Conservation (phyloP, 2,113 vertebrate genomes). For the Pycnonotus jocosus region DNA sequence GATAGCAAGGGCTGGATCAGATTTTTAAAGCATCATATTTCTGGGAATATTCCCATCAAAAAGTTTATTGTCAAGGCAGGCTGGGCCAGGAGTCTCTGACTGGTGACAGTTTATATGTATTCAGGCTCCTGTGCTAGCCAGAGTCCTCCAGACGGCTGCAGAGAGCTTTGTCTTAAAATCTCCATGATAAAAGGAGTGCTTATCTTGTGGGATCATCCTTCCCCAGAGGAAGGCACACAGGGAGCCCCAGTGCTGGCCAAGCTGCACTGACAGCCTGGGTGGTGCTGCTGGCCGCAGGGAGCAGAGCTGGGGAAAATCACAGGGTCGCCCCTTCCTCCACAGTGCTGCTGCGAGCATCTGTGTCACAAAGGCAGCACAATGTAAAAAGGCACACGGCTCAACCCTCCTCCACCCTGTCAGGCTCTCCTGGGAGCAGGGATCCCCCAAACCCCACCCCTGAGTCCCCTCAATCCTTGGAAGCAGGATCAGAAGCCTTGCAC, state of each 20-base stretch:
- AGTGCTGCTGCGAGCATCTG: fast-evolving
- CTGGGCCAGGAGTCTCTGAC: neutral
- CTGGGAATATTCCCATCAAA: slow-evolving; percentile 18
- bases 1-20: neutral
- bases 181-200: fast-evolving
- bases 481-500: fast-evolving
- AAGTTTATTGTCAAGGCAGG: neutral
- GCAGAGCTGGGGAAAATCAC: neutral
- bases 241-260: neutral
- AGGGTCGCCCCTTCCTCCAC: fast-evolving
- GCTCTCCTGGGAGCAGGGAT: neutral
- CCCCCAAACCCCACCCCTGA: fast-evolving
- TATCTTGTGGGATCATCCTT: neutral
- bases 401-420: fast-evolving
- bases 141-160: neutral
- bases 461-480: fast-evolving
- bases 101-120: neutral
- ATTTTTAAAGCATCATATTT: slow-evolving; percentile 10
- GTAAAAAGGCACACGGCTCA: neutral
- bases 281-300: neutral
- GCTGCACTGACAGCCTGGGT: fast-evolving
- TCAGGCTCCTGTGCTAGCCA: neutral
- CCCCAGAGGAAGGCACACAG: fast-evolving
- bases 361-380: fast-evolving
- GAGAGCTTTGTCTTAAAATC: neutral